Evolutionary conservation across 2,888 invertebrate genomes (phyloP), one percentile per base, ranked within the genome.

Genomic region (Diabrotica balteata): DNA sequence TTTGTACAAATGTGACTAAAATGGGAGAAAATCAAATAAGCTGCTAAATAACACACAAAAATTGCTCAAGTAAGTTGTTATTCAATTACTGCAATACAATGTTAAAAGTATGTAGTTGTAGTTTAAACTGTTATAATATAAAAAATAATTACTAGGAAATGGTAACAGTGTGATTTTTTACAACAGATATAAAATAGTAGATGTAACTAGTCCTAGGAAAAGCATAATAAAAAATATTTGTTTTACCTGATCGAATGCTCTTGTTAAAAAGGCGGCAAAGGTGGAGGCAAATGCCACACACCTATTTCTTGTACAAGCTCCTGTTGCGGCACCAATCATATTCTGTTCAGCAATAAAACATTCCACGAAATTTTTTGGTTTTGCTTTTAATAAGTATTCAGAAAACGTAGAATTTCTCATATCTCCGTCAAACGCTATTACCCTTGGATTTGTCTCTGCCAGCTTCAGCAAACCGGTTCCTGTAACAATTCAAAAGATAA

Each of bases 271-370:
- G 1, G 96, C 95, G 49, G 98, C 98, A 86, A 99, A 99, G 7
- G 98, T 97, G 66, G 97, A 97, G 1, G 91, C 94, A 85, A 99
- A 99, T 0, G 96, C 93, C 53, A 99, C 90, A 8, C 95, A 91
- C 71, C 99, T 90, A 81, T 94, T 92, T 71, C 99, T 89, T 81
- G 97, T 96, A 11, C 94, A 93, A 59, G 94, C 93, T 42, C 99
- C 99, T 75, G 96, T 94, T 0, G 95, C 98, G 64, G 97, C 96
- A 52, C 97, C 97, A 69, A 95, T 96, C 81, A 98, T 86, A 87
- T 97, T 98, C 87, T 99, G 99, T 82, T 99, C 99, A 68, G 98
- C 98, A 80, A 99, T 99, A 87, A 93, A 99, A 83, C 99, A 97
- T 85, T 99, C 98, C 76, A 99, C 90, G 85, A 93, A 97, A 73